phyloP scores from a whole-genome alignment of 2,797 vertebrate genomes.

The Hydrophis major region DNA sequence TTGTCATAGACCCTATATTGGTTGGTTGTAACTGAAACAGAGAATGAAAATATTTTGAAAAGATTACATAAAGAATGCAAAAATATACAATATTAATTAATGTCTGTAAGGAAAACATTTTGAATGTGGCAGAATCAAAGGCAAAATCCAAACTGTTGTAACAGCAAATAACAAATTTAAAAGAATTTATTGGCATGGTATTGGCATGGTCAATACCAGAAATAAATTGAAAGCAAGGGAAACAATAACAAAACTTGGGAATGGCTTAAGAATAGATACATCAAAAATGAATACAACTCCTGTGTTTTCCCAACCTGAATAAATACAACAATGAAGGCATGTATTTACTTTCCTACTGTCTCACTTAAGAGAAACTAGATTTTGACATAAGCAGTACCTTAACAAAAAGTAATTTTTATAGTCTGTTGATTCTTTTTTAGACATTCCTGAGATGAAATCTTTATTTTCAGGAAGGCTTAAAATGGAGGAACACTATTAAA shows the following conservation, averaged over 20 bases:
- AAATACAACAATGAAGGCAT: slow-evolving; percentile 6
- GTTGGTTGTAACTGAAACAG: background rate
- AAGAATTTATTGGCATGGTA: background rate
- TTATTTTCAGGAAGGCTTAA: slow-evolving; percentile 72
- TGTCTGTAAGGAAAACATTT: background rate
- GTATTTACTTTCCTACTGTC: background rate
- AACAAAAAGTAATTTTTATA: slow-evolving; percentile 55
- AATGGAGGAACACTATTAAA: slow-evolving; percentile 68
- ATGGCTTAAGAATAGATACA: background rate
- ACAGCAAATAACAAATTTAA: background rate
- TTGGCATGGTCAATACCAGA: background rate
- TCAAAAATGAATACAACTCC: background rate
- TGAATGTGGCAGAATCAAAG: background rate
- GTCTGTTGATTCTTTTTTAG: slow-evolving; percentile 54
- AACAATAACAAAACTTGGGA: background rate
- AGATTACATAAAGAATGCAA: background rate
- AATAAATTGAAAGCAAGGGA: background rate
- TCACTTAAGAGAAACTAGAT: background rate
- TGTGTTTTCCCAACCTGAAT: background rate
- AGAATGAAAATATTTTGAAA: background rate
- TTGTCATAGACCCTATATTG: background rate
- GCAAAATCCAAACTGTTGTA: background rate
- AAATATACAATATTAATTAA: background rate
- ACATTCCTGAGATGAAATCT: slow-evolving; percentile 69
- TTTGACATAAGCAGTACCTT: slow-evolving; percentile 26